Evolutionary conservation across 2,113 vertebrate genomes (phyloP).

Genomic region (Gallinago media): DNA sequence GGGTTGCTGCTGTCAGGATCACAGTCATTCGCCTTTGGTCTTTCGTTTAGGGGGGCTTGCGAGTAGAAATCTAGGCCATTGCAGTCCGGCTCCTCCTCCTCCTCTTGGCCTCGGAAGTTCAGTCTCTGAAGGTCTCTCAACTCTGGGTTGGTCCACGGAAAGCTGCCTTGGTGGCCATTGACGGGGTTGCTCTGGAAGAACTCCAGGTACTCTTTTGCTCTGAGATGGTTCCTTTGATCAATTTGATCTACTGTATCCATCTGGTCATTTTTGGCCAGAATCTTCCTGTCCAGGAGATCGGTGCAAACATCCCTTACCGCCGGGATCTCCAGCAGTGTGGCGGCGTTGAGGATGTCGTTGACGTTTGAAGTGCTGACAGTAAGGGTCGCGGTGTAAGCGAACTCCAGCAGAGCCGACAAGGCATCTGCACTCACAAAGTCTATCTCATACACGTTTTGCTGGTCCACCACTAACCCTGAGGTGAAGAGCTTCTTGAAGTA

Average conservation of each 20-base stretch:
- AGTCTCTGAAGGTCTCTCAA: slow-evolving; percentile 74
- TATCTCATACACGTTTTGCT: slow-evolving; percentile 94
- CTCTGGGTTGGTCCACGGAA: slow-evolving; percentile 77
- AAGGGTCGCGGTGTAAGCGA: slow-evolving; percentile 97
- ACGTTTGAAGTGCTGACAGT: slow-evolving; percentile 94
- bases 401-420: slow-evolving; percentile 94
- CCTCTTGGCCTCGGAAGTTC: slow-evolving; percentile 80
- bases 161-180: slow-evolving; percentile 78
- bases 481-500: slow-evolving; percentile 99
- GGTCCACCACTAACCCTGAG: slow-evolving; percentile 91
- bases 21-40: slow-evolving; percentile 74
- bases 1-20: slow-evolving; percentile 76
- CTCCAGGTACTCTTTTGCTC: slow-evolving; percentile 96
- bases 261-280: slow-evolving; percentile 84
- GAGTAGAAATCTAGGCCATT: slow-evolving; percentile 79
- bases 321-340: slow-evolving; percentile 92
- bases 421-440: slow-evolving; percentile 95
- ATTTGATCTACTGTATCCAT: slow-evolving; percentile 80
- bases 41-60: slow-evolving; percentile 69
- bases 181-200: slow-evolving; percentile 93
- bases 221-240: slow-evolving; percentile 90
- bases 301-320: slow-evolving; percentile 95
- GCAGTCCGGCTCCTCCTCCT: slow-evolving; percentile 85
- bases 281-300: slow-evolving; percentile 97
- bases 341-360: slow-evolving; percentile 92